Base-by-base conservation (phyloP, 2,113 vertebrate species). In the Ascaphus truei region DNA sequence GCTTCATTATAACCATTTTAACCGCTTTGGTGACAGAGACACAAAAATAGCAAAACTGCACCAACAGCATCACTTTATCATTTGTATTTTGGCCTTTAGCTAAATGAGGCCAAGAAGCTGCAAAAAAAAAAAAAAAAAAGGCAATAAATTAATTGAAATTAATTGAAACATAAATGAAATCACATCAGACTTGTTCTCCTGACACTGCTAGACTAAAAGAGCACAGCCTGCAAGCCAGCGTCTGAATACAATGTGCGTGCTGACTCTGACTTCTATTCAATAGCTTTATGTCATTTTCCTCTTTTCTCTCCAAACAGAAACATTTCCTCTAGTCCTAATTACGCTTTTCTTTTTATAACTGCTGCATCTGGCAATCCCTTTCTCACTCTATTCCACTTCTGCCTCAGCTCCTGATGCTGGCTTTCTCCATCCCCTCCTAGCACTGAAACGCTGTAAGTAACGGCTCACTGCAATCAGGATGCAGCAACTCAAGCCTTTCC, bases 281-380 rank as follows among this genome's bases (percentile, higher is more conserved):
- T 57, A 66, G 64, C 64, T 57, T 59, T 60, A 41, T 61, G 67
- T 39, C 45, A 71, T 52, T 71, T 61, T 58, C 45, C 45, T 41
- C 61, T 47, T n/a, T 47, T 58, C 34, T 37, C 37, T 23, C 55
- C 34, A 15, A 60, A 60, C 33, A 51, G 67, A 71, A 61, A 71
- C 67, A 71, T 71, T 61, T 61, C 56, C 55, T 71, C 67, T 61
- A 41, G 67, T 71, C 47, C 67, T 71, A 71, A 71, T 71, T 71
- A 71, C 61, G 67, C 57, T 68, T 55, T 55, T 22, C 45, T 71
- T 69, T 59, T 51, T 69, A 60, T 69, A 69, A 60, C 67, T 39
- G 45, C 67, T 61, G 57, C 45, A 71, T 71, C 65, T 68, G 65
- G 65, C 65, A 68, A 68, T 58, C 65, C 53, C 39, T 58, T 68